Evolutionary conservation across 2,113 vertebrate genomes (phyloP), one percentile per base, ranked within the genome.

Genomic region (Aix galericulata): DNA sequence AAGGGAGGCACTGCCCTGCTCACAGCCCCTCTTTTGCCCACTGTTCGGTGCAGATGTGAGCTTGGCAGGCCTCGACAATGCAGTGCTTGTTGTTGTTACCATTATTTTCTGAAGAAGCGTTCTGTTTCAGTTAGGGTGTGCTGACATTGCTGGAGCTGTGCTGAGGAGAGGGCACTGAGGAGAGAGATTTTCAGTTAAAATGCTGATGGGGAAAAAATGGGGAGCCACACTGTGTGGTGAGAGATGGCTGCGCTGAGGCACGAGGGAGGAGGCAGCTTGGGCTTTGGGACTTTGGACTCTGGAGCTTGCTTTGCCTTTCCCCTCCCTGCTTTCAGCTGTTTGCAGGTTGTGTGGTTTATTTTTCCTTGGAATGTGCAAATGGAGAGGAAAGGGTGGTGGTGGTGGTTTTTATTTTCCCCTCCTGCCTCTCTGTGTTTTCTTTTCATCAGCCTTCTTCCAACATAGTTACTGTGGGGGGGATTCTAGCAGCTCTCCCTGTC

Each of bases 201-300:
- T 42, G 46, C 68, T 74, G 31, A 16, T 82, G 7, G 4, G 2
- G 59, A 77, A 44, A 34, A 0, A 0, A 42, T 56, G 34, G 38
- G n/a, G 38, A 88, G 55, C 89, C 0, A 1, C 63, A n/a, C 21
- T n/a, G 69, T 4, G 20, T 77, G 18, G 14, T 27, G 44, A 14
- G 36, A 36, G 52, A 6, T 40, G 69, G 66, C 90, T 84, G 80
- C n/a, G 1, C 62, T 29, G 46, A 91, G 48, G 62, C 80, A 71
- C 0, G 0, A 50, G 48, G 36, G 34, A 46, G 64, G 64, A 88
- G 87, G 81, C 82, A 89, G 26, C 59, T 36, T 53, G 55, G 38
- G 52, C 73, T 81, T 52, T 71, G 62, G 58, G 59, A 88, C 93
- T 91, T 94, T 83, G 91, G 46, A 93, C 88, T 88, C 63, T 81